Conservation (phyloP, 2,113 vertebrate genomes). For the Bubalus kerabau region DNA sequence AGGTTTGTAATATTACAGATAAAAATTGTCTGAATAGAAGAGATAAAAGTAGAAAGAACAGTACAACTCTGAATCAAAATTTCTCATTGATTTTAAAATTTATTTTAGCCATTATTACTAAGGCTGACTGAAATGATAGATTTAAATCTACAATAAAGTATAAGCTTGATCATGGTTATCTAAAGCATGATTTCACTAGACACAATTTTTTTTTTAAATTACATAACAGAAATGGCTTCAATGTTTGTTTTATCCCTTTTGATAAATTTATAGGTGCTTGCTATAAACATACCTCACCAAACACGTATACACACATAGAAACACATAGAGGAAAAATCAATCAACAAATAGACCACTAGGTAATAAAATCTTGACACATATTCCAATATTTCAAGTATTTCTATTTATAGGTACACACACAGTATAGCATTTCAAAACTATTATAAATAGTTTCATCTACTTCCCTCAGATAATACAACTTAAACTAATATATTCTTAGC, state of each 20-base stretch:
- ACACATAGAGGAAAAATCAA: neutral
- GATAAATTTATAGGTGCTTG: neutral
- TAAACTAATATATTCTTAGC: neutral
- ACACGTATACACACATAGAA: neutral
- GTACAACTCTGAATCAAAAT: neutral
- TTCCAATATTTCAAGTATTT: neutral
- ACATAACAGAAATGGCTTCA: neutral
- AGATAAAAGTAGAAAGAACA: neutral
- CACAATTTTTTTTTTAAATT: neutral
- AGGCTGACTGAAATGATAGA: neutral
- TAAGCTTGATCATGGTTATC: neutral
- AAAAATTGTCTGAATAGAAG: constrained; percentile 5
- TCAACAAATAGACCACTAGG: neutral
- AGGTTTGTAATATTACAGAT: neutral
- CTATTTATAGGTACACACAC: neutral
- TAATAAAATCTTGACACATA: neutral
- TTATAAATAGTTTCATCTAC: neutral
- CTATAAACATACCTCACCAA: neutral
- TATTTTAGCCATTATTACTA: neutral
- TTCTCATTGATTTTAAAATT: neutral
- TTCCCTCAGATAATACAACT: neutral
- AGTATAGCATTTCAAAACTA: neutral
- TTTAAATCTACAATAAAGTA: neutral
- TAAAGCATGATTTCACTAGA: neutral
- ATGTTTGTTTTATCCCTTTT: neutral